phyloP scores from a whole-genome alignment of 2,888 invertebrate species.

The Leptarthrus brevirostris region DNA sequence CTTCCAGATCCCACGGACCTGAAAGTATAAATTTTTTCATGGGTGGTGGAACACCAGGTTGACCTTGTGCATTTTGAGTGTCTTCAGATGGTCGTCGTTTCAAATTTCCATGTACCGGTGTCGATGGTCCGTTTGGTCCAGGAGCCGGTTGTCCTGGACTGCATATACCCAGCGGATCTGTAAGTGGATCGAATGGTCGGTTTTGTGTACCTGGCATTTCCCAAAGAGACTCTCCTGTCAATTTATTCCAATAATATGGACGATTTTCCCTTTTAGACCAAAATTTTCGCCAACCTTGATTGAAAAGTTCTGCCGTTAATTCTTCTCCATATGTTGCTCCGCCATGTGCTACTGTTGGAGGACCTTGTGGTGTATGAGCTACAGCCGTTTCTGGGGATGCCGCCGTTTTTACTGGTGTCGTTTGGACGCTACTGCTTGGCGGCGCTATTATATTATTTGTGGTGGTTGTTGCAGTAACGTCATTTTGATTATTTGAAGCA shows the following conservation, averaged over 20 bases:
- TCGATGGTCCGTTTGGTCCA: slow-evolving; percentile 60
- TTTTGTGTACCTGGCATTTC: slow-evolving; percentile 86
- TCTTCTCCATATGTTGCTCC: slow-evolving; percentile 65
- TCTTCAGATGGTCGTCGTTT: slow-evolving; percentile 66
- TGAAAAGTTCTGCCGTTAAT: slow-evolving; percentile 68
- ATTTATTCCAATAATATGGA: slow-evolving; percentile 96
- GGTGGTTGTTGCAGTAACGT: slow-evolving; percentile 55
- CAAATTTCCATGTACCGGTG: slow-evolving; percentile 57
- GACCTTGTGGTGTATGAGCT: slow-evolving; percentile 65
- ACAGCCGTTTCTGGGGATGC: slow-evolving; percentile 61
- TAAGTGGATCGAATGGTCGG: slow-evolving; percentile 86
- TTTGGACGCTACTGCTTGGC: slow-evolving; percentile 63
- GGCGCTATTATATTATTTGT: slow-evolving; percentile 56
- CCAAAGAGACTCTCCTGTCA: slow-evolving; percentile 96
- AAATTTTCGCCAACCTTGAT: slow-evolving; percentile 95
- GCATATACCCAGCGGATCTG: slow-evolving; percentile 90
- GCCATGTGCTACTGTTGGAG: slow-evolving; percentile 59
- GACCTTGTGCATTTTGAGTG: slow-evolving; percentile 61
- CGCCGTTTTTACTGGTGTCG: slow-evolving; percentile 64
- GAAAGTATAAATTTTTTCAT: slow-evolving; percentile 88
- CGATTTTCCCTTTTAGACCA: slow-evolving; percentile 96
- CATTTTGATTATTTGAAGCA: slow-evolving; percentile 59
- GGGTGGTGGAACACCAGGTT: slow-evolving; percentile 72
- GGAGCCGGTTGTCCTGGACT: slow-evolving; percentile 61
- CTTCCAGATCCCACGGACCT: slow-evolving; percentile 95